A percentile compares a stretch with the other conserved stretches of the same genome.
Evolutionary conservation across 2,113 vertebrate genomes (phyloP).

Genomic region (Coregonus clupeaformis): DNA sequence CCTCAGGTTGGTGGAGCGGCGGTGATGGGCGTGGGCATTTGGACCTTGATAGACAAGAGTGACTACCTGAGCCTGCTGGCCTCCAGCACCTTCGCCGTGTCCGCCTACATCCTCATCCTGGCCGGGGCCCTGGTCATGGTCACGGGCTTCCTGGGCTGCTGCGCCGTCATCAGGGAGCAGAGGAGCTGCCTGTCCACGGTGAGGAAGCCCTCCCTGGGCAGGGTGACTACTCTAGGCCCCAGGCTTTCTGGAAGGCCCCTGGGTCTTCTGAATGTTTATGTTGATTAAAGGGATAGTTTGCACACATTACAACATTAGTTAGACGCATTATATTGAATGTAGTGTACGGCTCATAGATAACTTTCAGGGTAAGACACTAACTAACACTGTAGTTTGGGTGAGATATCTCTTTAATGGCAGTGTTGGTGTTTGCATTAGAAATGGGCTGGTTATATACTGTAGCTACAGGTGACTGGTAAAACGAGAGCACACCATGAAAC

Average conservation of each 20-base stretch:
- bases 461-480: too few relatives aligned
- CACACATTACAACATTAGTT: too few relatives aligned
- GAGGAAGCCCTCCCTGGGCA: conserved; percentile 40
- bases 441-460: neutral
- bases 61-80: conserved; percentile 82
- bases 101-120: conserved; percentile 82
- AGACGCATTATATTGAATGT: too few relatives aligned
- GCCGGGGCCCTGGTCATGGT: conserved; percentile 80
- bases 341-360: too few relatives aligned
- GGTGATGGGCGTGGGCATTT: conserved; percentile 80
- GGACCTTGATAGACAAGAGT: conserved; percentile 84
- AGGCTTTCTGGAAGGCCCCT: neutral
- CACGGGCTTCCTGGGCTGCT: conserved; percentile 84
- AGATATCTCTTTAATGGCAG: neutral
- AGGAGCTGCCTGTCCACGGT: conserved; percentile 78
- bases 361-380: too few relatives aligned
- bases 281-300: neutral
- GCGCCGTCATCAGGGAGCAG: conserved; percentile 81
- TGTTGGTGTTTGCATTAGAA: neutral
- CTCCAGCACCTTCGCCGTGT: conserved; percentile 82
- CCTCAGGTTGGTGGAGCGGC: conserved; percentile 77
- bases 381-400: neutral
- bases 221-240: neutral
- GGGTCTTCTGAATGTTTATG: neutral
- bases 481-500: too few relatives aligned